phyloP scores from a whole-genome alignment of 2,888 invertebrate species.

The Germaria angustata region DNA sequence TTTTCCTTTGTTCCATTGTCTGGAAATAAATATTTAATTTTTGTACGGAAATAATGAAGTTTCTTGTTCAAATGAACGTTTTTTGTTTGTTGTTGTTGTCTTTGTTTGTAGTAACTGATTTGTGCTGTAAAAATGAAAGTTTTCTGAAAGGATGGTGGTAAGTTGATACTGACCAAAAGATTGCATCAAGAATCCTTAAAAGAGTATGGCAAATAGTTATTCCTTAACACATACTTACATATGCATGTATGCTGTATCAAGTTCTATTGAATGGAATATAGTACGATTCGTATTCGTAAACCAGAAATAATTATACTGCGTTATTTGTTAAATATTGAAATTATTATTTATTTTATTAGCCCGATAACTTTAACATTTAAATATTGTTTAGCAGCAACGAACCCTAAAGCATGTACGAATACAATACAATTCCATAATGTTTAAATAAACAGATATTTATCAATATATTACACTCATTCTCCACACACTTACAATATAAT shows the following conservation, averaged over 20 bases:
- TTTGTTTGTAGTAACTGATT: conserved; percentile 19
- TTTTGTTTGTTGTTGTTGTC: not conserved
- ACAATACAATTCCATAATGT: conserved; percentile 6
- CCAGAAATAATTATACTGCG: not conserved
- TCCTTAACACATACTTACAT: not conserved
- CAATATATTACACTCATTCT: conserved; percentile 3
- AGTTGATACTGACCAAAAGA: not conserved
- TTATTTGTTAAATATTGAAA: not conserved
- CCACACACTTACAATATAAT: not conserved
- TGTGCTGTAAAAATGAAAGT: conserved; percentile 49
- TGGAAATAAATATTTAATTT: conserved; percentile 59
- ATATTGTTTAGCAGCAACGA: too few species aligned
- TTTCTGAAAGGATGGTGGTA: not conserved
- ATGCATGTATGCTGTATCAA: not conserved
- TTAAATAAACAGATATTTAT: conserved; percentile 35
- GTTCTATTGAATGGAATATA: not conserved
- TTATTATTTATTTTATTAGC: not conserved
- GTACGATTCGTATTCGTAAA: too few species aligned
- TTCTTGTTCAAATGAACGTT: conserved; percentile 26
- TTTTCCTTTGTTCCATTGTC: conserved; percentile 54
- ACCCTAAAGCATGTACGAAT: not conserved
- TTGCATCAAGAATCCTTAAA: not conserved
- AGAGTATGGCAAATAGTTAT: not conserved
- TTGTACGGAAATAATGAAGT: conserved; percentile 53
- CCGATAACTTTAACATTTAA: too few species aligned